Base-by-base conservation (phyloP, 2,888 invertebrate species). In the Machimus atricapillus region DNA sequence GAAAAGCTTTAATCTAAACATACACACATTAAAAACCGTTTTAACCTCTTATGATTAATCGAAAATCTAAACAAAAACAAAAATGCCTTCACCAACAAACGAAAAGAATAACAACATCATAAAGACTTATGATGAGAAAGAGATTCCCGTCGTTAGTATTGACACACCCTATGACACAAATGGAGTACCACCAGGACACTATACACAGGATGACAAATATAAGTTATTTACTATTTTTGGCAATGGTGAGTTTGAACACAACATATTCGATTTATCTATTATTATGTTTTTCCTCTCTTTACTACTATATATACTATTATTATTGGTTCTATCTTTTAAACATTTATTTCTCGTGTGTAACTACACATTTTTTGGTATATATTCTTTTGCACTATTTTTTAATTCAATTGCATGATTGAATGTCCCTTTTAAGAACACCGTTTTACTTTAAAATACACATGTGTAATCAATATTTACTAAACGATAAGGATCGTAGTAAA, bases 171-270 rank as follows among this genome's bases (percentile, higher is more conserved):
- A 89, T 87, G 90, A 90, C 88, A 90, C 89, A 87, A 90, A 90
- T 90, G 91, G 90, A 90, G 90, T 90, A 88, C 89, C 90, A 89
- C 89, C 90, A 89, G 91, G 91, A 90, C 90, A 90, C 89, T 91
- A 91, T 90, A 89, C 90, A 86, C 87, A 86, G 90, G 93, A 92
- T 91, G 92, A 92, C 90, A 92, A 92, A 91, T 91, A 91, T 90
- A 91, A 91, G 90, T 90, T 93, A 90, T 93, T 91, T 91, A 93
- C 93, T 89, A 92, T 93, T 90, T 93, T 90, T 90, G 92, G 92
- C 91, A 92, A 92, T 91, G 92, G 92, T 93, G 92, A 93, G 92
- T 92, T 90, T 89, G n/a, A 52, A 79, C 79, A 79, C 79, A n/a
- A n/a, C n/a, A n/a, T 79, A 16, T 14, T 79, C 52, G 9, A 27